phyloP scores from a whole-genome alignment of 2,888 invertebrate genomes.

The Cryptops parisi region DNA sequence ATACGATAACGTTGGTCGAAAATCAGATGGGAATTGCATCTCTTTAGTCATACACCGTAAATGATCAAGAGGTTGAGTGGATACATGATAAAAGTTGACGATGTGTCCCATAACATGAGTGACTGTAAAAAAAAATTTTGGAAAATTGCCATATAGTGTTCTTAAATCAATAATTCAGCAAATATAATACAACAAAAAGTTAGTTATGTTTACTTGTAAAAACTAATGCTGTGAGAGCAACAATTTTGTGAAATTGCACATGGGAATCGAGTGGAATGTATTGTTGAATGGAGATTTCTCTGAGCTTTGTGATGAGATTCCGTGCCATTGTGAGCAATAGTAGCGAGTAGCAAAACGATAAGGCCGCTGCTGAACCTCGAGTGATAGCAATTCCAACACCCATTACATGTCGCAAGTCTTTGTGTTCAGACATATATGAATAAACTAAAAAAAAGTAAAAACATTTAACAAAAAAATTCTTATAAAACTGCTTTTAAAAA shows the following conservation, averaged over 20 bases:
- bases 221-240: slow-evolving; percentile 84
- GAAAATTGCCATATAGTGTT: not conserved
- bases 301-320: slow-evolving; percentile 79
- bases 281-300: slow-evolving; percentile 85
- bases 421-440: slow-evolving; percentile 90
- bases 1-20: slow-evolving; percentile 81
- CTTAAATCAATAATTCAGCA: not conserved
- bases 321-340: slow-evolving; percentile 82
- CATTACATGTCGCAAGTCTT: slow-evolving; percentile 90
- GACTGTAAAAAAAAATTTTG: slow-evolving; percentile 30
- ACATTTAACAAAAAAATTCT: not conserved
- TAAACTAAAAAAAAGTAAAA: too few species aligned
- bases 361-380: slow-evolving; percentile 79
- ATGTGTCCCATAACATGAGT: slow-evolving; percentile 88
- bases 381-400: slow-evolving; percentile 93
- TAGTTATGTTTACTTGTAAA: slow-evolving; percentile 45
- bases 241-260: slow-evolving; percentile 94
- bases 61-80: slow-evolving; percentile 87
- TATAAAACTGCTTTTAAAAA: not conserved
- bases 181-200: not conserved
- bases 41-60: slow-evolving; percentile 82
- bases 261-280: slow-evolving; percentile 89
- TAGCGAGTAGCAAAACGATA: slow-evolving; percentile 88
- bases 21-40: slow-evolving; percentile 85
- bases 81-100: slow-evolving; percentile 94